Evolutionary conservation across 1,140 invertebrate genomes (phyloP), one percentile per base, ranked within the genome.

Genomic region (Pteromalus puparum): DNA sequence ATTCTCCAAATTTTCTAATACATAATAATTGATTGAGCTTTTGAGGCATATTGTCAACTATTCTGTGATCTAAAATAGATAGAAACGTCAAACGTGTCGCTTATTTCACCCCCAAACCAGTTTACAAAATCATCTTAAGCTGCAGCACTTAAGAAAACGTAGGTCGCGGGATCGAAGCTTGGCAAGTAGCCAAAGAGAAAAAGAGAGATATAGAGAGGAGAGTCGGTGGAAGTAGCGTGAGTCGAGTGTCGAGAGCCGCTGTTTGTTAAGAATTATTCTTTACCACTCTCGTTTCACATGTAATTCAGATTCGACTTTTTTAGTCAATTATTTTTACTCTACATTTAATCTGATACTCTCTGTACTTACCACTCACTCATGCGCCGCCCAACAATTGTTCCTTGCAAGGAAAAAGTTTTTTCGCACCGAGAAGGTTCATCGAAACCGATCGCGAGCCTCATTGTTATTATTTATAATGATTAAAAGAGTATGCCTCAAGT

Each of bases 281-380:
- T 42, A 2, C 30, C 61, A 61, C 70, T 84, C 15, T 83, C 82
- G 38, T 67, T 84, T 65, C 53, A 83, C 72, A 30, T n/a, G 80
- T 30, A 75, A 18, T 46, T 61, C n/a, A 73, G 73, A 73, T 42
- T 74, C 18, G 67, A 81, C 68, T 65, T 85, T 74, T 80, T 86
- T 83, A 30, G 75, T 26, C 78, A 73, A 46, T 73, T 61, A 61
- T 61, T 68, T 68, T 81, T 81, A 76, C 24, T 68, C 26, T 85
- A 75, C 28, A 46, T 61, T 61, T 61, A 61, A 80, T 80, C 21
- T 30, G 53, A 46, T 81, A 89, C 90, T 87, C 89, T 90, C 87
- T 85, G 92, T 93, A 93, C 92, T 93, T 93, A 93, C 92, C 92
- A 92, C 91, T 92, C 90, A 91, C 89, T 90, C 89, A 92, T 91